These are phyloP conservation scores for Batillaria attramentaria DNA, from an alignment of 1,140 invertebrate species.

Conservation along the genomic window DNA sequence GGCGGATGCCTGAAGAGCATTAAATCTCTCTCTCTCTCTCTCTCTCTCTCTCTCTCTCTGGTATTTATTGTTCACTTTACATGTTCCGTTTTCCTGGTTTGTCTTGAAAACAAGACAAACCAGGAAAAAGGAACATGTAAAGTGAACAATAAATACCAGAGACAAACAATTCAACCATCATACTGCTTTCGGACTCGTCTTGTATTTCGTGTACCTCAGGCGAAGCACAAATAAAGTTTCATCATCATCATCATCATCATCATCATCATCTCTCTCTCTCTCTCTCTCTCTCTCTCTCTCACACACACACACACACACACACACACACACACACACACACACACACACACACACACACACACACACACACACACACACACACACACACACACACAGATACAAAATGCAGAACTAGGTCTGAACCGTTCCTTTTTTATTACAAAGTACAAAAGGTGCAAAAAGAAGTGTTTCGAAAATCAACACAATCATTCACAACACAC, in stretches of 20 bases:
- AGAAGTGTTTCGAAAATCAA: too few relatives aligned
- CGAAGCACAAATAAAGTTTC: neutral
- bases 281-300: too few relatives aligned
- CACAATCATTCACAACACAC: too few relatives aligned
- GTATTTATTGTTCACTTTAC: neutral
- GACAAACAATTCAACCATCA: neutral
- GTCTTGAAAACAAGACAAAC: too few relatives aligned
- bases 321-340: slow-evolving; percentile 1
- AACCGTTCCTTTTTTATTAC: too few relatives aligned
- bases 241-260: neutral
- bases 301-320: neutral
- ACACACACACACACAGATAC: slow-evolving; percentile 11
- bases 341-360: neutral
- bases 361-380: neutral
- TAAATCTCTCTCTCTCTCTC: too few relatives aligned
- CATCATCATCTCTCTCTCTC: neutral
- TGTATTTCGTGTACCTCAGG: neutral
- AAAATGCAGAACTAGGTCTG: too few relatives aligned
- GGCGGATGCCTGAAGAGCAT: too few relatives aligned
- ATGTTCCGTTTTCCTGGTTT: neutral
- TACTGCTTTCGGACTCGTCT: neutral
- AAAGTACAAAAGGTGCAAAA: too few relatives aligned
- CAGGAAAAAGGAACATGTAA: neutral
- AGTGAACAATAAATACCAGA: neutral
- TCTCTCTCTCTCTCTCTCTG: neutral